Percentiles rank a stretch among this genome's conserved stretches.
phyloP scores from a whole-genome alignment of 2,797 vertebrate species.

The Tapirus indicus region DNA sequence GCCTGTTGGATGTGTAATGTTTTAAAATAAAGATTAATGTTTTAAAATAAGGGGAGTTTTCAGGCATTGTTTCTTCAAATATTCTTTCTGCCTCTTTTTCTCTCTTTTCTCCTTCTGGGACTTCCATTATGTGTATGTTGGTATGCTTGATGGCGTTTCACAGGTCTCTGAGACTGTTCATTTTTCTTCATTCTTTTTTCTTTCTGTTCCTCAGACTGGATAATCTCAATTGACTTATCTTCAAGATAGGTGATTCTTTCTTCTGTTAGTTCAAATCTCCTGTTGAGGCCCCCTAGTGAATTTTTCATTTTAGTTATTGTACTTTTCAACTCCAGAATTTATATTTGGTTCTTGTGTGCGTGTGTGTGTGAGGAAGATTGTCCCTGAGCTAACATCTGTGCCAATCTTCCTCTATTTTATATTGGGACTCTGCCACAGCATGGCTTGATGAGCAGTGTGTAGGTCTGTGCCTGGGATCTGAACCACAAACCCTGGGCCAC shows the following conservation, averaged over 20 bases:
- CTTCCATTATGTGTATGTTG: not conserved
- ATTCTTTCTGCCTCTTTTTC: not conserved
- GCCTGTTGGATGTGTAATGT: not conserved
- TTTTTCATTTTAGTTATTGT: constrained; percentile 1
- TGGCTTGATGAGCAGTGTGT: no score
- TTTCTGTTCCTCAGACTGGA: not conserved
- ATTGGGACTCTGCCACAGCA: no score
- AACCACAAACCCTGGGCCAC: no score
- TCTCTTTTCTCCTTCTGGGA: not conserved
- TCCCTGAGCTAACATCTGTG: no score
- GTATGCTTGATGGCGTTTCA: not conserved
- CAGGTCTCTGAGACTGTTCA: not conserved
- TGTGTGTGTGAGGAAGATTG: no score
- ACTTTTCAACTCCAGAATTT: constrained; percentile 27
- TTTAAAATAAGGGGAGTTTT: not conserved
- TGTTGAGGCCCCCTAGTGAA: not conserved
- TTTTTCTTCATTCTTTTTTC: constrained; percentile 8
- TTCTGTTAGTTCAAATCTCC: not conserved
- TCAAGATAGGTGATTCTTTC: not conserved
- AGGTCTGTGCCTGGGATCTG: no score
- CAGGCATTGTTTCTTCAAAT: not conserved
- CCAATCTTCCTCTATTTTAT: no score
- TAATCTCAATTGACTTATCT: not conserved
- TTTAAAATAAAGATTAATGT: not conserved
- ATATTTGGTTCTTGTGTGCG: not conserved